Evolutionary conservation across 2,888 invertebrate species (phyloP).

Genomic region (Antitype chi): DNA sequence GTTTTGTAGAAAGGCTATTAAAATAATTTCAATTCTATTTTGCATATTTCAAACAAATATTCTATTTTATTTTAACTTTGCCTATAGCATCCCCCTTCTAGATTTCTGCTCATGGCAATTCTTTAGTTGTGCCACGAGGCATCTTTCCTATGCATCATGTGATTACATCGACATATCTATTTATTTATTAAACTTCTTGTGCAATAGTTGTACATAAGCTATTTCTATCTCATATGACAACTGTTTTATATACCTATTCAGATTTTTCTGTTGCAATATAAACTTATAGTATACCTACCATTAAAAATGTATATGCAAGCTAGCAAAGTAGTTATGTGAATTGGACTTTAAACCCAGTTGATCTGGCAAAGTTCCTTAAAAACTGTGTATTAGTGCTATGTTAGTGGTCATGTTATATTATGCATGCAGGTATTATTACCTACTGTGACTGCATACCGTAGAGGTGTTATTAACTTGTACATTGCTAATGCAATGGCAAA

Average conservation of each 20-base stretch:
- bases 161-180: background rate
- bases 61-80: background rate
- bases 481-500: slow-evolving; percentile 97
- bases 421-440: slow-evolving; percentile 88
- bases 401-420: background rate
- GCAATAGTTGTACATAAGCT: background rate
- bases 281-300: background rate
- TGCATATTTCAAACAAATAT: background rate
- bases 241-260: background rate
- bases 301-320: background rate
- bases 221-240: background rate
- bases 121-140: background rate
- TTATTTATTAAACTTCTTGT: background rate
- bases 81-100: background rate
- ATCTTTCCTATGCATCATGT: background rate
- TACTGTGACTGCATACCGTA: slow-evolving; percentile 97
- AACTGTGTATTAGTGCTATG: background rate
- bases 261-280: background rate
- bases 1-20: background rate
- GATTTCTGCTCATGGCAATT: background rate
- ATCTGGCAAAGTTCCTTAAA: slow-evolving; percentile 22
- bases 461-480: slow-evolving; percentile 98
- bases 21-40: background rate
- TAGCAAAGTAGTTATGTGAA: slow-evolving; percentile 1
- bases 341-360: slow-evolving; percentile 37